Base-by-base conservation (phyloP, 2,888 invertebrate species). In the Heterodera filipjevi region DNA sequence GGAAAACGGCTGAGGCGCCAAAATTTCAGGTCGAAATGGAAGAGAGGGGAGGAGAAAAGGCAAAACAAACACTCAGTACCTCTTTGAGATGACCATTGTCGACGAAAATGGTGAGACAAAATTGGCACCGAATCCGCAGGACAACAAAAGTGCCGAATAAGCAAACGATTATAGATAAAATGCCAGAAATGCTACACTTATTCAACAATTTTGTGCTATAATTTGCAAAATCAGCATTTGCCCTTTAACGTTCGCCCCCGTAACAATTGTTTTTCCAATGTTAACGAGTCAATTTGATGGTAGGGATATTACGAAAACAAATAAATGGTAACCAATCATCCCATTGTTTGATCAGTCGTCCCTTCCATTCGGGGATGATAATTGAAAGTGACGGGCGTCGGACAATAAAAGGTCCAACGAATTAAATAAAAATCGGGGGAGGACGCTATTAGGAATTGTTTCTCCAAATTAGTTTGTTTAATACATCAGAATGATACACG, bases 91-190 rank as follows among this genome's bases (percentile, higher is more conserved):
- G 78, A 46, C 49, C 5, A 59, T 78, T 59, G 76, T 78, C 12
- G 76, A 78, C 53, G 78, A 78, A 64, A 46, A 22, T 16, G 78
- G 78, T 19, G 49, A 19, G n/a, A 35, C 78, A 10, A 66, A 72
- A 77, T 64, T 78, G 70, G 59, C 22, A 2, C 32, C 32, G 14
- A 32, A 10, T 5, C 14, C 33, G 22, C 16, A 32, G 68, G 68
- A 66, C 12, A 30, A 16, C 66, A 66, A 16, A 16, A 27, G 27
- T 10, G 16, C 12, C 3, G 27, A 33, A 10, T 10, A 30, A 22
- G 68, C 33, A 22, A 19, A 22, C 33, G 22, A 68, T 33, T 12
- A 32, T 16, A 6, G 14, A 66, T 5, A 66, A 66, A 49, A 49
- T 16, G 46, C 64, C 3, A 59, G 6, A 27, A 59, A 59, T 59